phyloP scores from a whole-genome alignment of 2,888 invertebrate genomes.

The Eulithis testata region DNA sequence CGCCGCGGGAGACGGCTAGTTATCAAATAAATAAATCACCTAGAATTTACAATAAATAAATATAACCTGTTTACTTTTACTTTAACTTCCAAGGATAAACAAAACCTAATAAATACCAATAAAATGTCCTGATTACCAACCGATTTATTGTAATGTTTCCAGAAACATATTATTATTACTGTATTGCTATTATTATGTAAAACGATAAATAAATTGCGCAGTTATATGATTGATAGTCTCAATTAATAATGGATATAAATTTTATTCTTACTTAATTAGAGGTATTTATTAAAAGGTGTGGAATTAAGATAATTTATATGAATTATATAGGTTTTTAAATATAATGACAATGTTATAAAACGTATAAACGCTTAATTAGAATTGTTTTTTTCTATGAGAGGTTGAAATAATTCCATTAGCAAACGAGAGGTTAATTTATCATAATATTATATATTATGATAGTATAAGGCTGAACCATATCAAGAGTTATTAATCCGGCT shows the following conservation, averaged over 20 bases:
- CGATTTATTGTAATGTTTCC: constrained; percentile 46
- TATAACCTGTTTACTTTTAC: neutral
- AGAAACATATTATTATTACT: constrained; percentile 38
- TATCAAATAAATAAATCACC: too few relatives aligned
- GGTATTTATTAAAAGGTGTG: neutral
- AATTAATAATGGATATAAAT: constrained; percentile 45
- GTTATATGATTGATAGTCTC: constrained; percentile 45
- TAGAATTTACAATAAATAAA: neutral
- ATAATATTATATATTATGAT: too few relatives aligned
- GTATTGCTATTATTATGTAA: constrained; percentile 30
- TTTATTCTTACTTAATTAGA: constrained; percentile 15
- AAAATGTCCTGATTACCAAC: constrained; percentile 36
- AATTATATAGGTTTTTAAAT: too few relatives aligned
- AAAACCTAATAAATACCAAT: constrained; percentile 30
- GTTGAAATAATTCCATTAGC: too few relatives aligned
- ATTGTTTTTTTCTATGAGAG: too few relatives aligned
- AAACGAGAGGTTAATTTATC: too few relatives aligned
- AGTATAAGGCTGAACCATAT: too few relatives aligned
- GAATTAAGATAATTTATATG: neutral
- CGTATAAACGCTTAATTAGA: too few relatives aligned
- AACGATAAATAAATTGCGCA: constrained; percentile 41
- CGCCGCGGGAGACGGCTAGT: too few relatives aligned
- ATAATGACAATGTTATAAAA: too few relatives aligned
- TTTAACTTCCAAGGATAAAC: constrained; percentile 6
- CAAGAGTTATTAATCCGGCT: too few relatives aligned